Percentiles rank a stretch among this genome's conserved stretches.
Evolutionary conservation across 2,113 vertebrate species (phyloP).

Genomic region (Gymnarchus niloticus): DNA sequence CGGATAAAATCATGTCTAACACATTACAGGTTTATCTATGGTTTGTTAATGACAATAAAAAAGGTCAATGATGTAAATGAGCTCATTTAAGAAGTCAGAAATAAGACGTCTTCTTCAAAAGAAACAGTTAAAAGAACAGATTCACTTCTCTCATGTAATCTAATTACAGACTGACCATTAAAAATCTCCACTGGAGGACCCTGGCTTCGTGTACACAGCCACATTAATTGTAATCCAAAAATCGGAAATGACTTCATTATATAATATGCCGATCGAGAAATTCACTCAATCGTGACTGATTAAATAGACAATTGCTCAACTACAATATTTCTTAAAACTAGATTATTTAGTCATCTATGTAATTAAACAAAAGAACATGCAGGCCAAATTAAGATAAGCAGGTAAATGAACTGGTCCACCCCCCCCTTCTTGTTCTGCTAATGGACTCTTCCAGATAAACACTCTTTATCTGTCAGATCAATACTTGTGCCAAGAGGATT

Average conservation of each 20-base stretch:
- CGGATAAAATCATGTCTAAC: neutral
- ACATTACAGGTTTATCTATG: neutral
- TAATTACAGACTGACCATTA: neutral
- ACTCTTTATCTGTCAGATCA: slow-evolving; percentile 7
- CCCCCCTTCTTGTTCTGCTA: neutral
- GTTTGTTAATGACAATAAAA: neutral
- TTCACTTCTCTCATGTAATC: neutral
- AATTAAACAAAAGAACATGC: neutral
- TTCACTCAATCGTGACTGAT: neutral
- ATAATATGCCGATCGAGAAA: neutral
- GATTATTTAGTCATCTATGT: neutral
- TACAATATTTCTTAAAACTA: neutral
- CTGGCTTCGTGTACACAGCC: neutral
- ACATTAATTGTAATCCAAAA: neutral
- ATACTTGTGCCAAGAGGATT: neutral
- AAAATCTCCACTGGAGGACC: neutral
- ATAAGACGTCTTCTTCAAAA: neutral
- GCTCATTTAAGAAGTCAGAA: neutral
- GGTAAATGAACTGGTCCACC: neutral
- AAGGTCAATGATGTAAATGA: neutral
- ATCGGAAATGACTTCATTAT: neutral
- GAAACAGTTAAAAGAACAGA: neutral
- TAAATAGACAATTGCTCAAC: neutral
- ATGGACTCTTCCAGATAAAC: neutral
- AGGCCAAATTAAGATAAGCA: too few relatives aligned